These are phyloP conservation scores for Apus apus DNA, from an alignment of 2,113 vertebrate genomes.

Conservation along the genomic window DNA sequence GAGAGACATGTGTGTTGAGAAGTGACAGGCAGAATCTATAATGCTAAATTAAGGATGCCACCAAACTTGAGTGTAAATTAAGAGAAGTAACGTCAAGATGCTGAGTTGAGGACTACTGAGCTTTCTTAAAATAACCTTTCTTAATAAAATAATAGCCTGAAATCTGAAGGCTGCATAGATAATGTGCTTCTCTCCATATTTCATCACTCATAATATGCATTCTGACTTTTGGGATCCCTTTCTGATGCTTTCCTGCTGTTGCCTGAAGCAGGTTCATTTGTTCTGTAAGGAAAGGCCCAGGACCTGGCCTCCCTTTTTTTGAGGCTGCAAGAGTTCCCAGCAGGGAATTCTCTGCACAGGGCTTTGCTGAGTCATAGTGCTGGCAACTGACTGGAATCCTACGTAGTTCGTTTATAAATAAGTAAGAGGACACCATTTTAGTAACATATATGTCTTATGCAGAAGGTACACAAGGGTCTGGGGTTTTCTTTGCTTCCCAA, in stretches of 20 bases:
- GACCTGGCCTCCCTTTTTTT: not conserved
- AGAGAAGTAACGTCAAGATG: not conserved
- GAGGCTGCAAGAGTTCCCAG: not conserved
- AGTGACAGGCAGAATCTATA: not conserved
- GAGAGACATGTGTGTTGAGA: not conserved
- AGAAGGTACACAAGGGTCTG: not conserved
- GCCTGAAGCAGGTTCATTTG: not conserved
- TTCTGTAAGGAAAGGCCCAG: not conserved
- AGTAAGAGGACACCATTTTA: not conserved
- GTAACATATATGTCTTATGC: not conserved
- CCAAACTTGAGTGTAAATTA: not conserved
- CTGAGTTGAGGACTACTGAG: not conserved
- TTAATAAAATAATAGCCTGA: not conserved
- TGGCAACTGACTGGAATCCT: not conserved
- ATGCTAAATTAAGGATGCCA: not conserved
- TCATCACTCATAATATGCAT: not conserved
- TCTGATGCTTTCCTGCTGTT: not conserved
- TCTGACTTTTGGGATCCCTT: not conserved
- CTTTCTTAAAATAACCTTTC: not conserved
- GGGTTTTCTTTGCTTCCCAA: not conserved
- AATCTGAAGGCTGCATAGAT: not conserved
- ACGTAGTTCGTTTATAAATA: constrained; percentile 5
- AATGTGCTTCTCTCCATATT: not conserved
- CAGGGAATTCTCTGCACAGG: not conserved
- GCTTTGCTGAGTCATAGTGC: not conserved